phyloP scores from a whole-genome alignment of 2,888 invertebrate genomes.

The Sarcophaga subvicina region DNA sequence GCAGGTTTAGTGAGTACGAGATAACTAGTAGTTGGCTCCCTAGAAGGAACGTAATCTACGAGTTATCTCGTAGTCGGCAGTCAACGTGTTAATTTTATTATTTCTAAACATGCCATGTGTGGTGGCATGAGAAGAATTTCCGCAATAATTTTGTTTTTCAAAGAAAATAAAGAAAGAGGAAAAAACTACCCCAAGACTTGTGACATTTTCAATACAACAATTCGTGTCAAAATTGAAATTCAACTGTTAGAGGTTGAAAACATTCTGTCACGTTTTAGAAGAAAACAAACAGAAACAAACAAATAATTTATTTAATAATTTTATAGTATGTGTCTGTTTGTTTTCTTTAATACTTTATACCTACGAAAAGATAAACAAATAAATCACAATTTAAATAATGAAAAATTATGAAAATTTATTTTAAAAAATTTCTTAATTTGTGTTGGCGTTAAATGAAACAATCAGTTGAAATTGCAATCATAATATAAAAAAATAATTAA shows the following conservation, averaged over 20 bases:
- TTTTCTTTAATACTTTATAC: conserved; percentile 15
- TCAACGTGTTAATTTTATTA: no score
- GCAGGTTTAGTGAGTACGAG: no score
- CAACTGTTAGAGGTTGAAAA: conserved; percentile 15
- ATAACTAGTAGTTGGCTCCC: no score
- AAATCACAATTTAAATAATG: conserved; percentile 49
- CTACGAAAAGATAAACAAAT: conserved; percentile 36
- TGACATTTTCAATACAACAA: conserved; percentile 39
- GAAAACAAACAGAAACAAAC: conserved; percentile 1
- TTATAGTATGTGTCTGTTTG: conserved; percentile 8
- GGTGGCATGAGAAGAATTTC: background rate
- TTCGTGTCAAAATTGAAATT: conserved; percentile 37
- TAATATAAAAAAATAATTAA: conserved; percentile 14
- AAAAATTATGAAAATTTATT: background rate
- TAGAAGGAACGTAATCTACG: no score
- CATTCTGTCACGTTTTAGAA: conserved; percentile 49
- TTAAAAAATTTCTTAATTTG: conserved; percentile 1
- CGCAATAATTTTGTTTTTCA: background rate
- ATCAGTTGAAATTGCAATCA: background rate
- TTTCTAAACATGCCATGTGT: background rate
- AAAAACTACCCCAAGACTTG: background rate
- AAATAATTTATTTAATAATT: background rate
- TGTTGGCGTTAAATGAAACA: conserved; percentile 52
- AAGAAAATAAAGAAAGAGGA: background rate
- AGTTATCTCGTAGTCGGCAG: no score